Base-by-base conservation (phyloP, 2,113 vertebrate species). In the Patagioenas fasciata region DNA sequence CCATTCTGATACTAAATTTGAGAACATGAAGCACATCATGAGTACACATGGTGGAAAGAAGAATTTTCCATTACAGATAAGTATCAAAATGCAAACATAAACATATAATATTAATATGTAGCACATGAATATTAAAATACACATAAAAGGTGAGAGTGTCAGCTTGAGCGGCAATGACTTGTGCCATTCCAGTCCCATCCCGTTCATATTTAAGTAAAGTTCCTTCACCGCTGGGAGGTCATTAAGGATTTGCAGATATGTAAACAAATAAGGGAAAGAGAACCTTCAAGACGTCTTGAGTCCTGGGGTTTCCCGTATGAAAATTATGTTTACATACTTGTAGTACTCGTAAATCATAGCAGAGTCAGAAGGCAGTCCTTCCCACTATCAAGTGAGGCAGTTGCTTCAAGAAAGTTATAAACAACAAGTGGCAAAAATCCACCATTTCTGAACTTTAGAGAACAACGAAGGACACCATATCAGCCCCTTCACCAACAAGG, bases 351-450 rank as follows among this genome's bases (percentile, higher is more conserved):
- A 78, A 70, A 71, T 16, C 12, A 15, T 7, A 53, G 24, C 14
- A 54, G 44, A 48, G 28, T 19, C 36, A 79, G 24, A 58, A 87
- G 10, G 19, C 17, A 48, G 3, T 26, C 54, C 72, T 72, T 44
- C 12, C n/a, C 11, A 36, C 34, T 3, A 2, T 5, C 47, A 56
- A 9, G 47, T 0, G 0, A 66, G 15, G 32, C 23, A 40, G 24
- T 28, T 64, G 21, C 32, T 80, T 65, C 14, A 31, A 56, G 54
- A 61, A 64, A 72, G 14, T 5, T 36, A 3, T 32, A 9, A 17
- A 19, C 2, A 24, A 56, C 15, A 71, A 67, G 74, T 7, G 11
- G 13, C 7, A 75, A 88, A 70, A 65, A 25, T 1, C 3, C 31
- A 31, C 26, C 3, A 9, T 64, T 93, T 89, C 14, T 34, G 36